Percentiles rank a stretch among this genome's conserved stretches.
Conservation (phyloP, 2,888 invertebrate genomes). For the Hypselothyrea guttata region DNA sequence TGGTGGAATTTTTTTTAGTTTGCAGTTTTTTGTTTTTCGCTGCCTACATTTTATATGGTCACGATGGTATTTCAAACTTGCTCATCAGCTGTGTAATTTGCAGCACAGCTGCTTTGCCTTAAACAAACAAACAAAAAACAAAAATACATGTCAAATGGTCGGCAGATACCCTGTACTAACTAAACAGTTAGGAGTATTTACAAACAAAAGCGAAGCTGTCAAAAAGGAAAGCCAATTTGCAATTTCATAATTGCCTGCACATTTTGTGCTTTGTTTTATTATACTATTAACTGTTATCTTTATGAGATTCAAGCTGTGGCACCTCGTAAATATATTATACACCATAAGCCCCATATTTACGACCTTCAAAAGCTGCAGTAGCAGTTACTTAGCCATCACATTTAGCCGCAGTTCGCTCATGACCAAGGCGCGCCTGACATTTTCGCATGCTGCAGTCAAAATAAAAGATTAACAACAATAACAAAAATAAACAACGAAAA, state of each 20-base stretch:
- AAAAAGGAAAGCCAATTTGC: too few relatives aligned
- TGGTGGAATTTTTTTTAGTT: conserved; percentile 50
- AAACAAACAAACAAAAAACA: background rate
- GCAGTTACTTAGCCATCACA: conserved; percentile 19
- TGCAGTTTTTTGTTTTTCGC: conserved; percentile 9
- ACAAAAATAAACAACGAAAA: conserved; percentile 26
- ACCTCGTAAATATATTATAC: conserved; percentile 32
- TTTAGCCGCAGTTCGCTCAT: conserved; percentile 25
- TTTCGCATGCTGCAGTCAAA: conserved; percentile 34
- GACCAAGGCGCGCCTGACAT: conserved; percentile 34
- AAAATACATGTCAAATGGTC: conserved; percentile 30
- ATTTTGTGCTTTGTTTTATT: conserved; percentile 14
- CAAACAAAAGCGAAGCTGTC: too few relatives aligned
- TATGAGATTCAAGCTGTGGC: too few relatives aligned
- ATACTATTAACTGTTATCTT: conserved; percentile 11
- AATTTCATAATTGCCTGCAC: background rate
- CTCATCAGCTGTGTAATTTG: conserved; percentile 37
- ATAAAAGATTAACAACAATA: conserved; percentile 5
- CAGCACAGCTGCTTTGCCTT: conserved; percentile 10
- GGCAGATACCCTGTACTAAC: background rate
- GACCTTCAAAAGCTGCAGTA: conserved; percentile 37
- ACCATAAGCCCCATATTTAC: too few relatives aligned
- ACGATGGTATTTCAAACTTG: conserved; percentile 33
- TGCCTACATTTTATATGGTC: conserved; percentile 45
- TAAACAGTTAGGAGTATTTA: too few relatives aligned